Conservation (phyloP, 2,888 invertebrate genomes). For the Syritta pipiens region DNA sequence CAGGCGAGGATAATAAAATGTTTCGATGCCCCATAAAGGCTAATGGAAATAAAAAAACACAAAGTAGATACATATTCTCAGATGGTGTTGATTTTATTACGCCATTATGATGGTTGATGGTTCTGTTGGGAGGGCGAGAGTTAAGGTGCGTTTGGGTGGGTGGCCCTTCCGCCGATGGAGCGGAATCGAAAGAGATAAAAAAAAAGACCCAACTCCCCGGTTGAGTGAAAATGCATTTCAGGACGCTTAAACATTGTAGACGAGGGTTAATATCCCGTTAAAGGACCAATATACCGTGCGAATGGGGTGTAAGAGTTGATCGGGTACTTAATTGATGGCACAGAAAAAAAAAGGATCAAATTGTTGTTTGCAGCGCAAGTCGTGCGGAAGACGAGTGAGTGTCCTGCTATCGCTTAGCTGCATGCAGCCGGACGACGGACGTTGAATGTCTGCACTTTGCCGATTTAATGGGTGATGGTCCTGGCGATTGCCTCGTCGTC, state of each 20-base stretch:
- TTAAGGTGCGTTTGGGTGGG: constrained; percentile 24
- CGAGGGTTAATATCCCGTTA: not conserved
- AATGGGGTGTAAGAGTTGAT: too few species aligned
- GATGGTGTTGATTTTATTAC: constrained; percentile 64
- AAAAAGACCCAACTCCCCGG: constrained; percentile 27
- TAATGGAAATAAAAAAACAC: constrained; percentile 55
- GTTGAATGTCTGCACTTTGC: too few species aligned
- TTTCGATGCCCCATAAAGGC: constrained; percentile 36
- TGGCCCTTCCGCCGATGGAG: too few species aligned
- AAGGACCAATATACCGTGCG: not conserved
- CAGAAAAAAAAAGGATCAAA: too few species aligned
- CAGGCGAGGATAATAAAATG: constrained; percentile 17
- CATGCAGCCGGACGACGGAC: too few species aligned
- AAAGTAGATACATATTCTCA: constrained; percentile 52
- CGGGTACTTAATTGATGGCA: too few species aligned
- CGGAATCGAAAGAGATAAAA: constrained; percentile 44
- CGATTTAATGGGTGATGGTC: too few species aligned
- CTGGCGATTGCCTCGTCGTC: too few species aligned
- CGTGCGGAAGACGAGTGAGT: too few species aligned
- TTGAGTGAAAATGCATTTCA: constrained; percentile 37
- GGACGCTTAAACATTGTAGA: not conserved
- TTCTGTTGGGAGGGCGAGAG: constrained; percentile 38
- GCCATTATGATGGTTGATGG: constrained; percentile 58
- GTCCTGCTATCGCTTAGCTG: too few species aligned
- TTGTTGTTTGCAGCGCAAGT: too few species aligned